Conservation (phyloP, 2,113 vertebrate genomes). For the Alces alces region DNA sequence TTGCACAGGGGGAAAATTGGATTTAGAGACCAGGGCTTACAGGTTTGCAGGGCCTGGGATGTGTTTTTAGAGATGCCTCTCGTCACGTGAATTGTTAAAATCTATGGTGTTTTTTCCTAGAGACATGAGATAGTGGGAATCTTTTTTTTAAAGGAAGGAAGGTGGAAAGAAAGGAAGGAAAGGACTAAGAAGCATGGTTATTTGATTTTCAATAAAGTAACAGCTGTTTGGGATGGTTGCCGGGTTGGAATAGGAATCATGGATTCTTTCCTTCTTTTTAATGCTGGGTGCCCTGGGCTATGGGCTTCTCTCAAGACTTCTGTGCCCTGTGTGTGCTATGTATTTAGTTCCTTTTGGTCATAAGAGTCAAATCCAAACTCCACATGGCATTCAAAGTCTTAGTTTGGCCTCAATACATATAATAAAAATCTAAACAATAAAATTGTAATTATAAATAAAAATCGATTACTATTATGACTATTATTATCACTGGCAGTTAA, state of each 20-base stretch:
- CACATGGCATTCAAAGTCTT: background rate
- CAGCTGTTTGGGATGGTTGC: background rate
- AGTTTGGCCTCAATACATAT: background rate
- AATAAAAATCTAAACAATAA: background rate
- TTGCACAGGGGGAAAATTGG: background rate
- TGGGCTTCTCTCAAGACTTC: background rate
- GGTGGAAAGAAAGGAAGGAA: background rate
- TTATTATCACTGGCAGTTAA: background rate
- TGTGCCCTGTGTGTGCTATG: background rate
- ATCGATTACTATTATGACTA: background rate
- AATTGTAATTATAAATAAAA: background rate
- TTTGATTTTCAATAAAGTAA: background rate
- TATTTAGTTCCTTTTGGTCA: background rate
- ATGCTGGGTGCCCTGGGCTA: background rate
- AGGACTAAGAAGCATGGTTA: background rate
- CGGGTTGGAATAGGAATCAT: background rate
- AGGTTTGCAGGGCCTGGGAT: background rate
- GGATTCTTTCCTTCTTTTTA: constrained; percentile 18
- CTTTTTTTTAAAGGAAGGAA: background rate
- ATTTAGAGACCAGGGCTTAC: background rate
- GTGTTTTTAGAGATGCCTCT: background rate
- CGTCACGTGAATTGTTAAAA: background rate
- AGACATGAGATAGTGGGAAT: background rate
- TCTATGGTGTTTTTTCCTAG: background rate
- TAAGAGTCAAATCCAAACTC: background rate